These are phyloP conservation scores for Amyelois transitella DNA, from an alignment of 1,140 invertebrate genomes.

Conservation along the genomic window DNA sequence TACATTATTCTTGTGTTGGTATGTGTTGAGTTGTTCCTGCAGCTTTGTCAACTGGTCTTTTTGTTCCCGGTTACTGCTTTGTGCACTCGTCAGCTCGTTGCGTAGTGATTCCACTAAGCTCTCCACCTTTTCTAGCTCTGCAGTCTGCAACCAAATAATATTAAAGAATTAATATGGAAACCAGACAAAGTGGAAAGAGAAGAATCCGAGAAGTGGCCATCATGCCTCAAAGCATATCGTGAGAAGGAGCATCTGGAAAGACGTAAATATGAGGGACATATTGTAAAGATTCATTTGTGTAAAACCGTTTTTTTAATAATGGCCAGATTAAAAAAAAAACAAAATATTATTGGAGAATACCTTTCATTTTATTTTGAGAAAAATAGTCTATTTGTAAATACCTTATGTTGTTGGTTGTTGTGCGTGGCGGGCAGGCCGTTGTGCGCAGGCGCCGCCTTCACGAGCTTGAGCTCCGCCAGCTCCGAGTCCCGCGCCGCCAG, in stretches of 20 bases:
- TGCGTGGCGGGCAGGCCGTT: slow-evolving; percentile 36
- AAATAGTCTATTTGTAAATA: slow-evolving; percentile 14
- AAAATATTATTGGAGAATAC: too few species aligned
- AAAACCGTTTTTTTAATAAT: too few species aligned
- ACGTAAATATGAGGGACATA: too few species aligned
- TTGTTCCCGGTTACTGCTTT: slow-evolving; percentile 46
- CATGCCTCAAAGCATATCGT: too few species aligned
- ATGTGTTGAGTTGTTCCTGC: slow-evolving; percentile 77
- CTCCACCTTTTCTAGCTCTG: slow-evolving; percentile 51
- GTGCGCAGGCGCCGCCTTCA: slow-evolving; percentile 60
- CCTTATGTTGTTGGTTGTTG: slow-evolving; percentile 41
- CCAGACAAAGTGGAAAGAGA: too few species aligned
- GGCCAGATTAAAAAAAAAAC: too few species aligned
- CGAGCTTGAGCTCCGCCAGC: slow-evolving; percentile 62
- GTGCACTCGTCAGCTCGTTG: slow-evolving; percentile 45
- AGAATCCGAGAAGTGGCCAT: too few species aligned
- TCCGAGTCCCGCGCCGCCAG: slow-evolving; percentile 34
- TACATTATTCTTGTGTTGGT: slow-evolving; percentile 86
- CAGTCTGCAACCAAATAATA: slow-evolving; percentile 25
- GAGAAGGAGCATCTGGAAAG: too few species aligned
- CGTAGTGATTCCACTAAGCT: slow-evolving; percentile 51
- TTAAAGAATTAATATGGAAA: too few species aligned
- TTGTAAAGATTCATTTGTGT: too few species aligned
- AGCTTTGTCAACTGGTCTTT: slow-evolving; percentile 60
- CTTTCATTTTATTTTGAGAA: too few species aligned